phyloP scores from a whole-genome alignment of 2,113 vertebrate genomes.

The Esox niger region DNA sequence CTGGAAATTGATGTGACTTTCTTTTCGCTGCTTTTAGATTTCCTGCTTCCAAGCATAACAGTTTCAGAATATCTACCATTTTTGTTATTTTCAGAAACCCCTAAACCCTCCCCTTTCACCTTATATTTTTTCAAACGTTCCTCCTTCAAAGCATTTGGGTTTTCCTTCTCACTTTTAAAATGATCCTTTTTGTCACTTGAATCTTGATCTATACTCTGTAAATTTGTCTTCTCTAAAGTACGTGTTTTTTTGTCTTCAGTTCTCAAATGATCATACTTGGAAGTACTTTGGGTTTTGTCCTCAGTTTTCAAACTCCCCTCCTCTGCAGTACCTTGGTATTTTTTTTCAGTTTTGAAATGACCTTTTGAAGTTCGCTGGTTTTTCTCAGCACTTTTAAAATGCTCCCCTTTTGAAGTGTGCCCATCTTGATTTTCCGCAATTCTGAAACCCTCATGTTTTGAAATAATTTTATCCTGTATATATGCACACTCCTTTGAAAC shows the following conservation, averaged over 20 bases:
- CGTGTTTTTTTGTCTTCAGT: not conserved
- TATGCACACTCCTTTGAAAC: not conserved
- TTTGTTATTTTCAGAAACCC: too few relatives aligned
- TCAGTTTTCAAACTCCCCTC: slow-evolving; percentile 7
- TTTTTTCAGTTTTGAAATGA: slow-evolving; percentile 15
- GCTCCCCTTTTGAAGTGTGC: not conserved
- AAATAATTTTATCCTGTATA: not conserved
- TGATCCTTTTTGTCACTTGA: not conserved
- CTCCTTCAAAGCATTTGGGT: not conserved
- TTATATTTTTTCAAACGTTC: slow-evolving; percentile 33
- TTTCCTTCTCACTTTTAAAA: slow-evolving; percentile 17
- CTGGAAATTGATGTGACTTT: slow-evolving; percentile 35
- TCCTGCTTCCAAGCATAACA: slow-evolving; percentile 19
- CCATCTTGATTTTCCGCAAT: not conserved
- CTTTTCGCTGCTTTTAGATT: slow-evolving; percentile 2
- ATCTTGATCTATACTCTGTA: slow-evolving; percentile 1
- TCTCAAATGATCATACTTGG: slow-evolving; percentile 18
- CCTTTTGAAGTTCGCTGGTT: slow-evolving; percentile 18
- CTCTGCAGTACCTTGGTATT: slow-evolving; percentile 6
- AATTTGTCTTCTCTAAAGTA: slow-evolving; percentile 14
- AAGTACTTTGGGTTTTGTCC: slow-evolving; percentile 6
- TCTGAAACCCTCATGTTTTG: not conserved
- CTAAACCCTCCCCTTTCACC: too few relatives aligned
- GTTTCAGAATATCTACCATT: slow-evolving; percentile 20
- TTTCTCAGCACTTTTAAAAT: slow-evolving; percentile 13